Percentiles rank a stretch among this genome's conserved stretches.
Conservation (phyloP, 2,797 vertebrate species). For the Epinephelus coioides region DNA sequence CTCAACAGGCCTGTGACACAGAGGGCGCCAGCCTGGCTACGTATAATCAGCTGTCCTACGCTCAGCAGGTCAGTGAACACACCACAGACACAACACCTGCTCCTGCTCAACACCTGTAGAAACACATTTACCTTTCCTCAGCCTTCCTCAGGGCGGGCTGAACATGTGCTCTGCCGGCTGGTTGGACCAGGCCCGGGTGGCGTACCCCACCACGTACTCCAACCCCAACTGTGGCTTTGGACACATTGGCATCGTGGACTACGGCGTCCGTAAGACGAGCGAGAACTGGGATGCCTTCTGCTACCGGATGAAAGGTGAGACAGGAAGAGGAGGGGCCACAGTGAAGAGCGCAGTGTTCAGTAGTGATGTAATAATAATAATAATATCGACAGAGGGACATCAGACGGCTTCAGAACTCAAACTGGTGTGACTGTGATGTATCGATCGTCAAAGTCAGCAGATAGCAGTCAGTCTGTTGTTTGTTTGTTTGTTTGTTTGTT, state of each 20-base stretch:
- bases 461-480: no score
- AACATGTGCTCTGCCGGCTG: conserved; percentile 93
- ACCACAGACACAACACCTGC: neutral
- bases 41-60: conserved; percentile 91
- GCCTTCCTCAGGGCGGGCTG: conserved; percentile 85
- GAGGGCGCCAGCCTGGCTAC: conserved; percentile 88
- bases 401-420: no score
- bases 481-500: no score
- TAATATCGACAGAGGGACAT: no score
- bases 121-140: no score
- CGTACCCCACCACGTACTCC: conserved; percentile 92
- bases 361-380: no score
- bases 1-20: conserved; percentile 84
- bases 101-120: no score
- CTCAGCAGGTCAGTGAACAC: conserved; percentile 90
- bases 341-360: neutral
- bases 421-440: neutral
- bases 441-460: neutral
- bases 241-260: conserved; percentile 93
- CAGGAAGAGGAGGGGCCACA: neutral
- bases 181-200: conserved; percentile 87
- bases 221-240: conserved; percentile 91
- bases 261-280: conserved; percentile 87
- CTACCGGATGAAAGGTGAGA: conserved; percentile 92
- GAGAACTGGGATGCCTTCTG: conserved; percentile 97